Evolutionary conservation across 2,113 vertebrate species (phyloP).

Genomic region (Epinephelus lanceolatus): DNA sequence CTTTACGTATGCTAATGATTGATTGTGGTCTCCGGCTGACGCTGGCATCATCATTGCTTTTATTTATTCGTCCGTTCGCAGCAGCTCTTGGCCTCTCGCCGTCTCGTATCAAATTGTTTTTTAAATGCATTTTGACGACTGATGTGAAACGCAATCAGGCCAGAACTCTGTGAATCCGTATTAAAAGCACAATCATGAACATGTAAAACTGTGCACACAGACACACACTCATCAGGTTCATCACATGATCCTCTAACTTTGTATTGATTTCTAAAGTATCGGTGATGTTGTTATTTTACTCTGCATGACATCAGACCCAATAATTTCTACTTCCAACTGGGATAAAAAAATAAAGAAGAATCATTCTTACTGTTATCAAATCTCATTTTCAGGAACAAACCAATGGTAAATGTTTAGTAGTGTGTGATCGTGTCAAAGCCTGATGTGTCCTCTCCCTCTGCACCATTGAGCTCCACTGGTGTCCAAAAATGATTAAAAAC

Average conservation of each 20-base stretch:
- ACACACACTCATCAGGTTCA: background rate
- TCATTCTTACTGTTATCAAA: no score
- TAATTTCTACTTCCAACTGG: background rate
- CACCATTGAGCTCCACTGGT: no score
- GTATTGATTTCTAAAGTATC: constrained; percentile 5
- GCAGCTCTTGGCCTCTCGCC: constrained; percentile 75
- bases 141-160: constrained; percentile 79
- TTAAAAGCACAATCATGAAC: constrained; percentile 20
- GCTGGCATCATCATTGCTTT: constrained; percentile 80
- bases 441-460: no score
- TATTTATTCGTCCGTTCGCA: constrained; percentile 79
- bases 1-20: constrained; percentile 77
- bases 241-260: background rate
- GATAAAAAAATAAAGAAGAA: background rate
- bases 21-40: constrained; percentile 69
- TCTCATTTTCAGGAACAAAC: no score
- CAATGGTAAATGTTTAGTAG: no score
- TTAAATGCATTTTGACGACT: constrained; percentile 82
- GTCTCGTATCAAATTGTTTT: constrained; percentile 79
- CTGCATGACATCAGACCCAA: background rate
- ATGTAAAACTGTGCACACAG: constrained; percentile 13
- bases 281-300: background rate
- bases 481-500: no score
- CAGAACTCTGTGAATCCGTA: constrained; percentile 59
- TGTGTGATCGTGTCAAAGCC: no score